phyloP scores from a whole-genome alignment of 2,888 invertebrate genomes.

The Pherbina coryleti region DNA sequence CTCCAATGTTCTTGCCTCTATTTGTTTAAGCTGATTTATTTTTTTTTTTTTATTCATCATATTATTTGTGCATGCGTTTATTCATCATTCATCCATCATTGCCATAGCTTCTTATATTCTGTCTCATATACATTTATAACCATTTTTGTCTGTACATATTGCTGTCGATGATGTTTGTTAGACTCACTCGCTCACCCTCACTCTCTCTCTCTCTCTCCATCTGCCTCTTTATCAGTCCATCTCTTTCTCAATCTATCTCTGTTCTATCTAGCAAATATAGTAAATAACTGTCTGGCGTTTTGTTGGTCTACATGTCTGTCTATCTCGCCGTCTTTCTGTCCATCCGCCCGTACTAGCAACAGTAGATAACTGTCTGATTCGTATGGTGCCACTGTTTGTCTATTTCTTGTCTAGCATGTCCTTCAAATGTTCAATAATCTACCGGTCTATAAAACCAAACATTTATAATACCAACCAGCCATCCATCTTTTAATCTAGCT shows the following conservation, averaged over 20 bases:
- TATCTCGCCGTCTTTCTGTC: slow-evolving; percentile 8
- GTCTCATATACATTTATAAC: neutral
- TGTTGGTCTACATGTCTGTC: slow-evolving; percentile 23
- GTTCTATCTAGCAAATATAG: neutral
- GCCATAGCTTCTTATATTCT: too few relatives aligned
- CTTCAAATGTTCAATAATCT: slow-evolving; percentile 46
- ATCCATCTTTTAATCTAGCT: too few relatives aligned
- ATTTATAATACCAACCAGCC: too few relatives aligned
- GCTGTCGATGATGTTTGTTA: neutral
- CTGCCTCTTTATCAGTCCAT: neutral
- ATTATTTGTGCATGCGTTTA: too few relatives aligned
- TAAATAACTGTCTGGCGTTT: slow-evolving; percentile 13
- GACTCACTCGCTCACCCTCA: too few relatives aligned
- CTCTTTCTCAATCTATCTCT: neutral
- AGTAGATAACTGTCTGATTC: slow-evolving; percentile 9
- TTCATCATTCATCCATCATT: too few relatives aligned
- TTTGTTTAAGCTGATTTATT: too few relatives aligned
- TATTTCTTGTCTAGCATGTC: slow-evolving; percentile 36
- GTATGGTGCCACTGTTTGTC: slow-evolving; percentile 14
- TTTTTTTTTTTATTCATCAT: neutral
- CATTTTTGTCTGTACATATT: neutral
- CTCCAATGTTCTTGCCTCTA: too few relatives aligned
- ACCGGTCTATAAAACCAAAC: slow-evolving; percentile 15
- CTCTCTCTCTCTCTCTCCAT: too few relatives aligned
- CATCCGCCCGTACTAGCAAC: neutral